Evolutionary conservation across 2,797 vertebrate genomes (phyloP), one percentile per base, ranked within the genome.

Genomic region (Enteromius paludinosus): DNA sequence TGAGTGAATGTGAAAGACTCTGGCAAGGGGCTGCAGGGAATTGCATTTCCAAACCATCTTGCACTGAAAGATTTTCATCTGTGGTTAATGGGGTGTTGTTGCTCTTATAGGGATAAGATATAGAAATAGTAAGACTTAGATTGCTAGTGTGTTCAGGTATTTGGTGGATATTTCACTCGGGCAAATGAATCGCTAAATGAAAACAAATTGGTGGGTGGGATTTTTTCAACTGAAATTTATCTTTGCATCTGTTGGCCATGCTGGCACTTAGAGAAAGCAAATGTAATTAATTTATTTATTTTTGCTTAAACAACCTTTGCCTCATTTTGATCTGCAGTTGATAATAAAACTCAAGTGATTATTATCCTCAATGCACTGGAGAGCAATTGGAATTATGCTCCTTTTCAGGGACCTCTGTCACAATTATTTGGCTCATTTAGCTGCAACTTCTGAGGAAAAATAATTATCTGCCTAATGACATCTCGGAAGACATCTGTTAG

Each of bases 1-100:
- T 78, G 20, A 47, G n/a, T n/a, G n/a, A n/a, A n/a, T n/a, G 65
- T 54, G 68, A 80, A 80, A 75, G 43, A 75, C 64, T 82, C 59
- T 49, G 5, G 25, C 23, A 56, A 15, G 59, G 84, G 35, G 30
- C 49, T 56, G 62, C 68, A 28, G 78, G 41, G 52, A 81, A 86
- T 75, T 83, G 72, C 52, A 49, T 83, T 83, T 83, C 61, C 61
- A 81, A 85, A 70, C 61, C 65, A 78, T 84, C 66, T 35, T 17
- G 77, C 49, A 33, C n/a, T 49, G 18, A 68, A 64, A 82, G 62
- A 71, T 45, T 78, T 87, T 76, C 61, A 83, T 84, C 69, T 79
- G 35, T 65, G 47, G 30, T 14, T 72, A 72, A 77, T 61, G 41
- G 23, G 73, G 64, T 41, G 64, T 14, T 72, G 59, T 74, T 70